Conservation (phyloP, 2,888 invertebrate species). For the Ptychoptera contaminata region DNA sequence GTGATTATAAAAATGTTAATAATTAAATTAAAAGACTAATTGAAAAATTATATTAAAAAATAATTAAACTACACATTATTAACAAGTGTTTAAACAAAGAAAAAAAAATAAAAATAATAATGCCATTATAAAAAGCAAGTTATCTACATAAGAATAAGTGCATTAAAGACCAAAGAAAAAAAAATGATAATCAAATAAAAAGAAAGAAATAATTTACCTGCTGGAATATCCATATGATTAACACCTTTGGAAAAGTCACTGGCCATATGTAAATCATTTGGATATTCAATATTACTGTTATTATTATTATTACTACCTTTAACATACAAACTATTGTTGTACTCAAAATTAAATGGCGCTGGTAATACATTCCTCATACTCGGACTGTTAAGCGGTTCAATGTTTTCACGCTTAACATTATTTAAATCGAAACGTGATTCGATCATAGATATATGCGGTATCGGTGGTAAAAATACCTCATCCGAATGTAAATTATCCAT, state of each 20-base stretch:
- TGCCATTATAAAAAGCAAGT: neutral
- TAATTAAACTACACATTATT: no score
- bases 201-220: constrained; percentile 22
- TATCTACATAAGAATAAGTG: neutral
- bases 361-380: constrained; percentile 10
- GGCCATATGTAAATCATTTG: constrained; percentile 27
- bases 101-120: neutral
- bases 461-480: constrained; percentile 27
- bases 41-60: no score
- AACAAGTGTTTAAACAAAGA: neutral
- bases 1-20: no score
- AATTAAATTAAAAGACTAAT: no score
- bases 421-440: constrained; percentile 26
- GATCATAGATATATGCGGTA: constrained; percentile 29
- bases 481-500: constrained; percentile 27
- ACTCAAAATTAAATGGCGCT: constrained; percentile 13
- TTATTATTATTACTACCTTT: no score
- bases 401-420: constrained; percentile 24
- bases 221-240: constrained; percentile 32
- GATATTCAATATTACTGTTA: constrained; percentile 21
- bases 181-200: constrained; percentile 1
- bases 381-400: constrained; percentile 11
- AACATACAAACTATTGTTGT: constrained; percentile 8
- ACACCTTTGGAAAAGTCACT: constrained; percentile 28
- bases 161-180: neutral